Base-by-base conservation (phyloP, 2,113 vertebrate genomes). In the Dolichallabes microphthalmus region DNA sequence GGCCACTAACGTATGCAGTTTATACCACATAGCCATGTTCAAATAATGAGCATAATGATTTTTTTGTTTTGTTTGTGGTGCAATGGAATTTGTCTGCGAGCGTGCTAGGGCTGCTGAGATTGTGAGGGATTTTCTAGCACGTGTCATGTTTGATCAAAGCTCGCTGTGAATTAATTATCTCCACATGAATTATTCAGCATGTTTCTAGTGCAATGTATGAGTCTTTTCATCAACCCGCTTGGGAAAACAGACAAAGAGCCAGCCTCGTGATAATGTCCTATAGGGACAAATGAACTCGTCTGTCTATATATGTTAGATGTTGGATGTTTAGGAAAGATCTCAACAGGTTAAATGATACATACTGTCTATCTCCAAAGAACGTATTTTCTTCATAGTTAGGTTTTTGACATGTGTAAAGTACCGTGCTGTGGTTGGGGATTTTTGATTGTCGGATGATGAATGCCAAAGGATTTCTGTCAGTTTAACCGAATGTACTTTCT, bases 171-270 rank as follows among this genome's bases (percentile, higher is more conserved):
- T 90, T 86, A 88, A 87, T 90, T 87, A 88, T 79, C 79, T 82
- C 55, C 8, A 58, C 86, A 90, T 90, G 25, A 83, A 90, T 90
- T 84, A 87, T 90, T 89, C 86, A 88, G 80, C 84, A 88, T 77
- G 83, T 84, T 87, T 88, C 83, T 82, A 86, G 61, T 81, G 82
- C 55, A 84, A 58, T 82, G 64, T 75, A 84, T 84, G 77, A 86
- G 78, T 71, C 86, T 84, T 83, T 77, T 83, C 60, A 75, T 84
- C 66, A 50, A 55, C 60, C 27, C 69, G 82, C 66, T 76, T 63
- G n/a, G 74, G 87, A 86, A 88, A 88, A 58, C 45, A 88, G 81
- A 87, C 77, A 84, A 89, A 82, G 82, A 82, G 57, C 52, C 53
- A 63, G 32, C 32, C 27, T 85, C 53, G 45, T 79, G 78, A 82